Percentiles rank a stretch among this genome's conserved stretches.
These are phyloP conservation scores for Lithobates pipiens DNA, from an alignment of 2,797 vertebrate genomes.

Conservation along the genomic window DNA sequence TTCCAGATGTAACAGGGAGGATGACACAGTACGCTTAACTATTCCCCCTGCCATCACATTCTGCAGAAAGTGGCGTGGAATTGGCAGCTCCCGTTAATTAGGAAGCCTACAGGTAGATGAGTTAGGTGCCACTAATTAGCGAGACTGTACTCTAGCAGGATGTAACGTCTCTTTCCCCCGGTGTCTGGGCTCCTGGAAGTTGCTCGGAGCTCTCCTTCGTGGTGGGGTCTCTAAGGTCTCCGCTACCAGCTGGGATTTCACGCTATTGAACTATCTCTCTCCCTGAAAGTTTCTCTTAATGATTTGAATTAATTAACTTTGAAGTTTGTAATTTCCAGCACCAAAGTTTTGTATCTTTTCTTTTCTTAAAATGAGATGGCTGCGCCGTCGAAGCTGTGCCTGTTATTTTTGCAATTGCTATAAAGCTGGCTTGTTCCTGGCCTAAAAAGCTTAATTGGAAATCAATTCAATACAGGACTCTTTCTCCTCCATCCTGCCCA, in stretches of 20 bases:
- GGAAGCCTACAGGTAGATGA: conserved; percentile 36
- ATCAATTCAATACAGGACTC: no score
- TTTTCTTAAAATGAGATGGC: not conserved
- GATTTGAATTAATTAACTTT: conserved; percentile 31
- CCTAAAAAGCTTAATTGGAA: no score
- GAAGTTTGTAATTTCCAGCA: not conserved
- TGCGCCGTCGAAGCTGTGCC: no score
- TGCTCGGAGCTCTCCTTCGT: conserved; percentile 15
- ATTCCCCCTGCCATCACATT: conserved; percentile 19
- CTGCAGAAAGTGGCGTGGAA: not conserved
- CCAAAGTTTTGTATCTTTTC: not conserved
- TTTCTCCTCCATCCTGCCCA: no score
- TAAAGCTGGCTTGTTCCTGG: no score
- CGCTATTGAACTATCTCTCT: conserved; percentile 9
- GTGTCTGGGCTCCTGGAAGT: conserved; percentile 9
- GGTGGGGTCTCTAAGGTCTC: not conserved
- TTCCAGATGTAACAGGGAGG: not conserved
- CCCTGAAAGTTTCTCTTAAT: conserved; percentile 31
- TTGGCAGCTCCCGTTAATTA: conserved; percentile 32
- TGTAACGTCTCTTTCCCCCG: conserved; percentile 48
- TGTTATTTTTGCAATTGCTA: no score
- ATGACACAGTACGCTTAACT: not conserved
- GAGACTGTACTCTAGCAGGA: conserved; percentile 56
- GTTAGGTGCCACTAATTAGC: conserved; percentile 71
- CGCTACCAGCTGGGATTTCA: conserved; percentile 15